Conservation (phyloP, 1,140 invertebrate species). For the Drosophila hydei region DNA sequence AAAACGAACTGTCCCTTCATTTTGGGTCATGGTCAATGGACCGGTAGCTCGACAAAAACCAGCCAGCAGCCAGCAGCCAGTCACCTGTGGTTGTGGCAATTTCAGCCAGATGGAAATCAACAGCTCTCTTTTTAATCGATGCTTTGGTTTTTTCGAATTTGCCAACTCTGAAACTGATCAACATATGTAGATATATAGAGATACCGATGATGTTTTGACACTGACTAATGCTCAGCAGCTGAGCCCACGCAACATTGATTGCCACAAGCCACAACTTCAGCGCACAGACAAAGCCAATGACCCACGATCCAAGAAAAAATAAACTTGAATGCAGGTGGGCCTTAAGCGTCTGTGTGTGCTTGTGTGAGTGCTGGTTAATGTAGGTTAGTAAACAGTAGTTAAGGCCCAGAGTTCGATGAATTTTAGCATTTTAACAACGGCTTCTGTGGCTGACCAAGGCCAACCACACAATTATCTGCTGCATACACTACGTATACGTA, state of each 20-base stretch:
- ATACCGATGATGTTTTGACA: background rate
- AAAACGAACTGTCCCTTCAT: constrained; percentile 51
- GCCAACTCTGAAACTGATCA: background rate
- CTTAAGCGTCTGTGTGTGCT: constrained; percentile 9
- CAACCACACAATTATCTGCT: constrained; percentile 63
- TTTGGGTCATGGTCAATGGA: constrained; percentile 80
- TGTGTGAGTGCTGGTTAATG: constrained; percentile 40
- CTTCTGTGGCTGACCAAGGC: constrained; percentile 54
- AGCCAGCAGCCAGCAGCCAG: constrained; percentile 28
- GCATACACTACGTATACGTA: constrained; percentile 22
- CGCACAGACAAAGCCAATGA: constrained; percentile 31
- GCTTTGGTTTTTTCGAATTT: background rate
- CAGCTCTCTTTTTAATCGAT: constrained; percentile 29
- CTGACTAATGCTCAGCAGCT: constrained; percentile 4
- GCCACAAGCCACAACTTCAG: constrained; percentile 1
- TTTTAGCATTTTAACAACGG: constrained; percentile 56
- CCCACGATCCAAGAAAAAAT: constrained; percentile 18
- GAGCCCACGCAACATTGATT: constrained; percentile 7
- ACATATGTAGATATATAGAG: background rate
- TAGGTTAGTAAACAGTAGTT: constrained; percentile 60
- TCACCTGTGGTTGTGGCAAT: constrained; percentile 44
- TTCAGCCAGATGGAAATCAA: constrained; percentile 16
- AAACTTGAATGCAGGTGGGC: constrained; percentile 6
- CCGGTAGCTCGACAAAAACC: constrained; percentile 40
- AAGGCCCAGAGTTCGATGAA: constrained; percentile 68